phyloP scores from a whole-genome alignment of 53 echinoderm and acorn worm genomes.

The Crossaster papposus region DNA sequence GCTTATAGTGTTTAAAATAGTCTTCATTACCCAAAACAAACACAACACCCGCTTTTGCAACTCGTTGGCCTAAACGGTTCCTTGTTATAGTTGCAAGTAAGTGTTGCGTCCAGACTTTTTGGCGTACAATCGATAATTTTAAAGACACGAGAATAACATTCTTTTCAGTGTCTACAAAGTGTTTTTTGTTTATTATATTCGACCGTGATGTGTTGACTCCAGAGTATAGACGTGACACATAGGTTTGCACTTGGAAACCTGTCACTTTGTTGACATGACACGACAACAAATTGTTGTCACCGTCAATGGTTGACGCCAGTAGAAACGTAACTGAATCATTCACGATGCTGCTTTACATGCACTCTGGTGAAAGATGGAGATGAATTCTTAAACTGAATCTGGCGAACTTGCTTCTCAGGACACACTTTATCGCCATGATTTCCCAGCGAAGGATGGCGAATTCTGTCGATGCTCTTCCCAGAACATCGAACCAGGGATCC shows the following conservation, averaged over 20 bases:
- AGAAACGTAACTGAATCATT: not conserved
- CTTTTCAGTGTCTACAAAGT: not conserved
- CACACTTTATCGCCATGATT: constrained; percentile 22
- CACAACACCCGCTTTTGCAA: constrained; percentile 3
- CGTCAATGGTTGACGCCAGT: not conserved
- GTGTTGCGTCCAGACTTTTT: not conserved
- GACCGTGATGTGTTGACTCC: not conserved
- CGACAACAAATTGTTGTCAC: constrained; percentile 2
- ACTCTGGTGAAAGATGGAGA: not conserved
- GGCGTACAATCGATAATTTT: constrained; percentile 19
- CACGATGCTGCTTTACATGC: not conserved
- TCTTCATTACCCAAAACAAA: constrained; percentile 44
- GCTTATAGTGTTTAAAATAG: constrained; percentile 31
- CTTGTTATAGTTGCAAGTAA: too few species aligned
- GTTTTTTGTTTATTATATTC: not conserved
- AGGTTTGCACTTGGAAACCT: too few species aligned
- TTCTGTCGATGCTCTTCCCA: constrained; percentile 19
- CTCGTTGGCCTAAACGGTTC: constrained; percentile 12
- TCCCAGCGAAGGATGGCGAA: constrained; percentile 9
- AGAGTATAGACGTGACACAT: too few species aligned
- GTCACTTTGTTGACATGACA: not conserved
- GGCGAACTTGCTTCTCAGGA: not conserved
- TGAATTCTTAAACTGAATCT: not conserved
- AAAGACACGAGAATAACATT: not conserved
- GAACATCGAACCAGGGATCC: constrained; percentile 22